These are phyloP conservation scores for Delichon dasypus DNA, from an alignment of 2,797 vertebrate species.

Conservation along the genomic window DNA sequence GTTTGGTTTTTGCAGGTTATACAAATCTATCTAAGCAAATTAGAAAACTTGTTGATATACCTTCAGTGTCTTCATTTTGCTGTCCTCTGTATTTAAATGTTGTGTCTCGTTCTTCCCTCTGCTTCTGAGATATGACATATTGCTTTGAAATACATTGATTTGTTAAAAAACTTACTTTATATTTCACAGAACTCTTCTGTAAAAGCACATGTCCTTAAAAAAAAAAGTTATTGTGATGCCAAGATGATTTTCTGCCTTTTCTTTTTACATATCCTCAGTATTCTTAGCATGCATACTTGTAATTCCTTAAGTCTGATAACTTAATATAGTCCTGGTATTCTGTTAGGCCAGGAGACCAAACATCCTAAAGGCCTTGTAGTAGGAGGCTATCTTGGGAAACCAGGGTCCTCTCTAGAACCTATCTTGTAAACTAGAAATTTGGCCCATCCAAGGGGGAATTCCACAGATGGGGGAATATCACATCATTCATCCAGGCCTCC, in stretches of 20 bases:
- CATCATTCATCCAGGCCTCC: not conserved
- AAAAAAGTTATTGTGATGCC: not conserved
- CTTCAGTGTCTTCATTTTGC: not conserved
- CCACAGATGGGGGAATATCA: not conserved
- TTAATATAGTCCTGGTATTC: not conserved
- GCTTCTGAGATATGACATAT: not conserved
- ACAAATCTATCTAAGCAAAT: not conserved
- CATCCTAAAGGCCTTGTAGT: not conserved
- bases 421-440: not conserved
- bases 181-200: not conserved
- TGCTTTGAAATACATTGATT: not conserved
- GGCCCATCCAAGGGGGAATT: no score
- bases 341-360: not conserved
- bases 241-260: not conserved
- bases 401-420: not conserved
- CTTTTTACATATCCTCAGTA: not conserved
- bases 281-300: not conserved
- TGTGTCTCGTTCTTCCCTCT: not conserved
- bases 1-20: not conserved
- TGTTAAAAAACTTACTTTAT: not conserved
- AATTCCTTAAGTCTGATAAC: not conserved
- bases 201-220: not conserved
- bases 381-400: not conserved
- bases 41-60: not conserved
- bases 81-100: not conserved